Conservation (phyloP, 2,888 invertebrate genomes). For the Apodemia mormo region DNA sequence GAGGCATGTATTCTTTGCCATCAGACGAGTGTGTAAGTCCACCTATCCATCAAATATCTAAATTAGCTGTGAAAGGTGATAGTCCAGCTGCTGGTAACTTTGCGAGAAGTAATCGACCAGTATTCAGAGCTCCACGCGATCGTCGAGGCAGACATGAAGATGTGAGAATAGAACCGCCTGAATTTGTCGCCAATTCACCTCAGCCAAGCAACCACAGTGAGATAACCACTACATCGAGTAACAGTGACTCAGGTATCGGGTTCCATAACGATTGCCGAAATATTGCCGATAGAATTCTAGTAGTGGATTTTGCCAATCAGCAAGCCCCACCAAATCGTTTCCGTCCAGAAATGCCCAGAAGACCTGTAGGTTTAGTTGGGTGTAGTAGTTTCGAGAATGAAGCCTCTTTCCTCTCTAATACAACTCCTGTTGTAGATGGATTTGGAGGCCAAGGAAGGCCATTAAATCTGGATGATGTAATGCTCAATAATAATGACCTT, state of each 20-base stretch:
- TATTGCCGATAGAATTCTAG: slow-evolving; percentile 89
- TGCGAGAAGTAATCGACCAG: slow-evolving; percentile 60
- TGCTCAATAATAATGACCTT: slow-evolving; percentile 63
- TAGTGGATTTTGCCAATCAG: slow-evolving; percentile 86
- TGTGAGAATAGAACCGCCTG: slow-evolving; percentile 65
- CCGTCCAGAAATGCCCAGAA: slow-evolving; percentile 59
- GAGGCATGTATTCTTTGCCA: slow-evolving; percentile 86
- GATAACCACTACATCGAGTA: slow-evolving; percentile 91
- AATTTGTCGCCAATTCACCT: slow-evolving; percentile 87
- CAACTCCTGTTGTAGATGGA: slow-evolving; percentile 75
- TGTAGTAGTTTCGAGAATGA: slow-evolving; percentile 71
- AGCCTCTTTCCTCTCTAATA: slow-evolving; percentile 72
- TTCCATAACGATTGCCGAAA: slow-evolving; percentile 94
- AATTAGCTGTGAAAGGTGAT: slow-evolving; percentile 66
- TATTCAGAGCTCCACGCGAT: slow-evolving; percentile 60
- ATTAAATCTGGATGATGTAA: slow-evolving; percentile 68
- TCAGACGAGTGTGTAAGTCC: slow-evolving; percentile 69
- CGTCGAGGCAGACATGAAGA: slow-evolving; percentile 63
- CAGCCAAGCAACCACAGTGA: slow-evolving; percentile 92
- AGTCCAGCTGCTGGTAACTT: slow-evolving; percentile 71
- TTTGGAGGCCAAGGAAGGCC: slow-evolving; percentile 75
- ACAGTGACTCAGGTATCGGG: slow-evolving; percentile 97
- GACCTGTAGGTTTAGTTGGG: slow-evolving; percentile 68
- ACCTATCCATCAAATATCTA: slow-evolving; percentile 67
- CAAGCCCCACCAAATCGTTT: slow-evolving; percentile 59